phyloP scores from a whole-genome alignment of 2,113 vertebrate genomes.

The Megaptera novaeangliae region DNA sequence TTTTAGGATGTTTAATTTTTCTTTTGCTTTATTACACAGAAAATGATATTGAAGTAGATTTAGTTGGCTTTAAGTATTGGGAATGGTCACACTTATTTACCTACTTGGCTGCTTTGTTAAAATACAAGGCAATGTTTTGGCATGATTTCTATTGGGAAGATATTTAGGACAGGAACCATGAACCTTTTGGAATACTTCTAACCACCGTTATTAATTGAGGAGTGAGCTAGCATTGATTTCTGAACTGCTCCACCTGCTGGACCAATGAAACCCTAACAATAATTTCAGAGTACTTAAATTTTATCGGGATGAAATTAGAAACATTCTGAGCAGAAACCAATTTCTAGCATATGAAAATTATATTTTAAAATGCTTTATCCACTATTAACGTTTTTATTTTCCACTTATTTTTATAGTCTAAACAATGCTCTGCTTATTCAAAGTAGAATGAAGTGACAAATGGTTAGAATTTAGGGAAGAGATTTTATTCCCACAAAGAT shows the following conservation, averaged over 20 bases:
- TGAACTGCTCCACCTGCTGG: slow-evolving; percentile 75
- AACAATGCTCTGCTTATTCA: neutral
- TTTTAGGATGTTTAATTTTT: slow-evolving; percentile 46
- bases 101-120: slow-evolving; percentile 31
- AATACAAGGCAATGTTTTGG: slow-evolving; percentile 21
- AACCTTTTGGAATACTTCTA: slow-evolving; percentile 29
- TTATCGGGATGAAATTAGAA: slow-evolving; percentile 14
- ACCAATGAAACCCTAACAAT: slow-evolving; percentile 41
- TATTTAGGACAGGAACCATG: slow-evolving; percentile 12
- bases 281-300: neutral
- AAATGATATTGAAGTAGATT: slow-evolving; percentile 48
- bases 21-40: slow-evolving; percentile 48
- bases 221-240: slow-evolving; percentile 45
- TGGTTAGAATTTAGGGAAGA: neutral
- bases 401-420: neutral
- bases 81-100: slow-evolving; percentile 60
- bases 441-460: neutral
- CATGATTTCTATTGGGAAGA: slow-evolving; percentile 48
- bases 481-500: neutral
- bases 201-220: slow-evolving; percentile 16
- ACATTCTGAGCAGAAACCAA: neutral
- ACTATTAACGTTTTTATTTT: slow-evolving; percentile 15
- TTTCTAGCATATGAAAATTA: slow-evolving; percentile 16
- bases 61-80: slow-evolving; percentile 24
- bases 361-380: slow-evolving; percentile 20